Percentiles rank a stretch among this genome's conserved stretches.
phyloP scores from a whole-genome alignment of 2,888 invertebrate species.

The Loripinus fragilis region DNA sequence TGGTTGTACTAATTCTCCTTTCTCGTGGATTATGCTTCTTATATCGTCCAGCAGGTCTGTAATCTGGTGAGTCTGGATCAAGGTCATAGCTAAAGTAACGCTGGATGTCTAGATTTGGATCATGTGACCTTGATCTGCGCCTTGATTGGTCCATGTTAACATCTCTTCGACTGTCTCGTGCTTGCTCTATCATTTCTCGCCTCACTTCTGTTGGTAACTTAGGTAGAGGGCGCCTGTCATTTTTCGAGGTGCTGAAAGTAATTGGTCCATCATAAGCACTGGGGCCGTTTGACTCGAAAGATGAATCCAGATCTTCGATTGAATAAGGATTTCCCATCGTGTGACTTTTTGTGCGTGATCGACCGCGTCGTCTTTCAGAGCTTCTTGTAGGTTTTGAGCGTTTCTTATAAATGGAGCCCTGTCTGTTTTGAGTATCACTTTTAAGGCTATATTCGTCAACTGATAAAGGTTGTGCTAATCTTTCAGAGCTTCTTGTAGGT shows the following conservation, averaged over 20 bases:
- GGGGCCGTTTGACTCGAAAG: background rate
- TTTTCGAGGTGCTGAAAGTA: background rate
- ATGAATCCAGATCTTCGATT: background rate
- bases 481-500: background rate
- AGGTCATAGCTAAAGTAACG: constrained; percentile 1
- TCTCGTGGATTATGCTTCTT: constrained; percentile 8
- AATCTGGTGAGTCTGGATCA: background rate
- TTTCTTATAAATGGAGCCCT: background rate
- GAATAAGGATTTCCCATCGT: constrained; percentile 7
- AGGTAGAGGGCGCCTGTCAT: background rate
- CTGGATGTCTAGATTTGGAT: background rate
- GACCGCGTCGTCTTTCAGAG: background rate
- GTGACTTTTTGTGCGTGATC: background rate
- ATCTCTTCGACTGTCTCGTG: constrained; percentile 14
- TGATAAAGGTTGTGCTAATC: background rate
- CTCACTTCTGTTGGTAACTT: background rate
- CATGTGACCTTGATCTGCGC: constrained; percentile 9
- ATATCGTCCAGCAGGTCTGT: constrained; percentile 4
- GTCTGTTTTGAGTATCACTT: background rate
- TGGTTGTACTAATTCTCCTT: background rate
- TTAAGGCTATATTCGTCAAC: background rate
- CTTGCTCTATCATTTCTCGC: constrained; percentile 2
- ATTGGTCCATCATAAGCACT: constrained; percentile 12
- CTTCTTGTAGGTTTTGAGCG: background rate
- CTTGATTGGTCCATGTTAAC: background rate